These are phyloP conservation scores for Coracopsis vasa DNA, from an alignment of 2,113 vertebrate genomes.

Conservation along the genomic window DNA sequence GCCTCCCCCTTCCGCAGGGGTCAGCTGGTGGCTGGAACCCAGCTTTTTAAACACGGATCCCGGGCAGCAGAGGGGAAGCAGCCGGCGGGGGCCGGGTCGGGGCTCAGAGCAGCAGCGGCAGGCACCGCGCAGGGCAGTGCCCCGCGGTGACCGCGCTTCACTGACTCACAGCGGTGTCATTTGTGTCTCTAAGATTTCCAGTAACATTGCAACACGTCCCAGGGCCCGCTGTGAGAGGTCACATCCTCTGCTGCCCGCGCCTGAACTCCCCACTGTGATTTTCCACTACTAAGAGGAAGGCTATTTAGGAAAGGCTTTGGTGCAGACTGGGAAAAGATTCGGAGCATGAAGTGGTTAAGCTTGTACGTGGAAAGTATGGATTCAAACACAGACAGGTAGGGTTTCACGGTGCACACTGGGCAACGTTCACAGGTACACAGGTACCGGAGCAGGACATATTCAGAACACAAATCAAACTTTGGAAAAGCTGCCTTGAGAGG, in stretches of 20 bases:
- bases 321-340: neutral
- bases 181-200: neutral
- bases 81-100: fast-evolving
- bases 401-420: fast-evolving
- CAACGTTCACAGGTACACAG: too few relatives aligned
- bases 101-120: fast-evolving
- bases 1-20: neutral
- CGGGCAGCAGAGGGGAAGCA: neutral
- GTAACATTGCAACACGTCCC: neutral
- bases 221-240: neutral
- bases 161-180: neutral
- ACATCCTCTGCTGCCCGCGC: neutral
- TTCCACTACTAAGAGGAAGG: neutral
- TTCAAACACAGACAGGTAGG: neutral
- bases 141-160: fast-evolving
- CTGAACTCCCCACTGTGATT: neutral
- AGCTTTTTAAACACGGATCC: fast-evolving
- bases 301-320: neutral
- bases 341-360: neutral
- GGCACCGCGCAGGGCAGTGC: neutral
- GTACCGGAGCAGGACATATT: neutral
- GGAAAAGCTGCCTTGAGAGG: neutral
- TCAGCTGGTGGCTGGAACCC: neutral
- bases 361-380: fast-evolving
- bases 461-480: neutral